Base-by-base conservation (phyloP, 2,113 vertebrate genomes). In the Romanogobio albipinnatus region DNA sequence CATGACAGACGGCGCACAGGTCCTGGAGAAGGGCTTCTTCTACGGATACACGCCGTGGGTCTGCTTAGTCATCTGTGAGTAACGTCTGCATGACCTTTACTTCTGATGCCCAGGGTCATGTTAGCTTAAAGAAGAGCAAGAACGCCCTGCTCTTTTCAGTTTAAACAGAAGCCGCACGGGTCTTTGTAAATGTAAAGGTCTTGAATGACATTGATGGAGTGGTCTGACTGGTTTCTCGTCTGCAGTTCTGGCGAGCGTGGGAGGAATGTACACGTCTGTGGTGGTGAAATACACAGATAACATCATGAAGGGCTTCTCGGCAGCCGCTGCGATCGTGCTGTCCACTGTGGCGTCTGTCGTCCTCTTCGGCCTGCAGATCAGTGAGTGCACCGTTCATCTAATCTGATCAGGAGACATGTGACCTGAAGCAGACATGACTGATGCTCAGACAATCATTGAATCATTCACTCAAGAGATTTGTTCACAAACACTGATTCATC, bases 211-310 rank as follows among this genome's bases (percentile, higher is more conserved):
- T 8, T 36, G 66, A 19, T 43, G 33, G 2, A 43, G 17, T 19
- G 36, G 49, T 47, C 19, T 6, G 47, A 47, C 39, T 1, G 53
- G n/a, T 47, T 19, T 78, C 33, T 59, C 22, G 9, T 66, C 47
- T 68, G 26, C 89, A 99, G 98, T 97, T 53, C 93, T 99, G 14
- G 96, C 97, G 84, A 99, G 98, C 1, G 95, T 98, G 9, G 98
- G 98, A 2, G 98, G 98, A 13, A 92, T 99, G 77, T 99, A 99
- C 91, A 99, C 98, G 0, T 99, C 98, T 0, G 90, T 99, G 0
- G 98, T 99, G 83, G 97, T 99, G 77, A 99, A 99, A 90, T 99
- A 99, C 91, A 99, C 98, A 0, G 98, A 99, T 89, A 99, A 99
- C 89, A 99, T 99, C 81, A 98, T 99, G 97, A 99, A 99, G 90